A percentile compares a stretch with the other conserved stretches of the same genome.
phyloP scores from a whole-genome alignment of 2,888 invertebrate species.

The Nomada ruficornis region DNA sequence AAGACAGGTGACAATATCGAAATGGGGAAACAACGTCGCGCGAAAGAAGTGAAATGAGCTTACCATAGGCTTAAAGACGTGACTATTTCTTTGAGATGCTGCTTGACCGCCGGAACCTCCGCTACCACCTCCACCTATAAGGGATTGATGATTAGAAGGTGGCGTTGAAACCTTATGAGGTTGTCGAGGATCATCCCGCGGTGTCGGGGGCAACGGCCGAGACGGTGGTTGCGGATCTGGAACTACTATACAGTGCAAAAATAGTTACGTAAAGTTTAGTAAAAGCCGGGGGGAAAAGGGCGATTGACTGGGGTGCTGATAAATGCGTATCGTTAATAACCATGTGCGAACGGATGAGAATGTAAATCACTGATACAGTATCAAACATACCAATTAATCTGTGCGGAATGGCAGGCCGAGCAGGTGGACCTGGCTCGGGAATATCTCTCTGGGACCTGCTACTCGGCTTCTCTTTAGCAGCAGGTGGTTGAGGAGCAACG shows the following conservation, averaged over 20 bases:
- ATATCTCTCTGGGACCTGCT: conserved; percentile 84
- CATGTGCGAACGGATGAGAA: not conserved
- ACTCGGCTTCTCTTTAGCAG: conserved; percentile 78
- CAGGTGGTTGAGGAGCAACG: conserved; percentile 80
- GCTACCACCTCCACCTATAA: conserved; percentile 84
- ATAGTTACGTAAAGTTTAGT: conserved; percentile 22
- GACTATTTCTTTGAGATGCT: conserved; percentile 93
- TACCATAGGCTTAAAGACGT: conserved; percentile 96
- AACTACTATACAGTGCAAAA: conserved; percentile 86
- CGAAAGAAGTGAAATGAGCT: conserved; percentile 69
- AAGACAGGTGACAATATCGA: conserved; percentile 29
- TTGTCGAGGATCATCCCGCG: conserved; percentile 87
- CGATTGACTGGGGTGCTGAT: not conserved
- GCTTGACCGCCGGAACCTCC: conserved; percentile 80
- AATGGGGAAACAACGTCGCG: not conserved
- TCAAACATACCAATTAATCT: conserved; percentile 89
- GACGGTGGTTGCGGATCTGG: conserved; percentile 94
- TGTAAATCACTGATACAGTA: not conserved
- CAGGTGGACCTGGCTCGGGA: conserved; percentile 94
- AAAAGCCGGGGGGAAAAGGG: not conserved
- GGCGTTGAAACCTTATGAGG: conserved; percentile 83
- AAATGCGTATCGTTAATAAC: not conserved
- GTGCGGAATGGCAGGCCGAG: conserved; percentile 95
- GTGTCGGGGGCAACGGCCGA: conserved; percentile 94
- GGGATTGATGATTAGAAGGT: conserved; percentile 82